Conservation (phyloP, 2,113 vertebrate genomes). For the Bothrops jararaca region DNA sequence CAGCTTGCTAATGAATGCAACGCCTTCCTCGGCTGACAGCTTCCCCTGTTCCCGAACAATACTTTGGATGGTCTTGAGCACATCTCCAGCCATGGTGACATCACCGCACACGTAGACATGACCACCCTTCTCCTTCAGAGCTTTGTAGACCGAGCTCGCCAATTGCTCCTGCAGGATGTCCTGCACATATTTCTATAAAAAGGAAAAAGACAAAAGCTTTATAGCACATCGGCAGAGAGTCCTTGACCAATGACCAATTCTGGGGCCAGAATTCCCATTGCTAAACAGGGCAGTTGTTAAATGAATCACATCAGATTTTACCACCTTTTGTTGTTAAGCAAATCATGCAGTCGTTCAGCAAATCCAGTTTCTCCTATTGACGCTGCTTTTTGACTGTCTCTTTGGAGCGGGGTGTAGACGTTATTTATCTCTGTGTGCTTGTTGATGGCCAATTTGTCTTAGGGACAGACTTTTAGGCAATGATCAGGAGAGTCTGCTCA, state of each 20-base stretch:
- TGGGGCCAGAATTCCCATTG: no score
- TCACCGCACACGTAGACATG: slow-evolving; percentile 97
- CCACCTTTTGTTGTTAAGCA: background rate
- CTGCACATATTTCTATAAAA: slow-evolving; percentile 92
- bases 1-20: slow-evolving; percentile 92
- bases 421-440: background rate
- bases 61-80: slow-evolving; percentile 90
- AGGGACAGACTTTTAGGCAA: background rate
- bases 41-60: slow-evolving; percentile 86
- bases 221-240: background rate
- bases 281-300: background rate
- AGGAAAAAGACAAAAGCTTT: background rate
- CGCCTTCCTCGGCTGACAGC: slow-evolving; percentile 85
- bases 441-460: background rate
- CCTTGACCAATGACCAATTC: no score
- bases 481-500: no score
- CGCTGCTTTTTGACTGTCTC: background rate
- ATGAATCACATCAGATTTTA: background rate
- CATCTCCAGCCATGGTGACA: slow-evolving; percentile 95
- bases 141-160: slow-evolving; percentile 82
- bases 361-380: background rate
- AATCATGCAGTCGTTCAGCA: background rate
- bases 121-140: slow-evolving; percentile 87
- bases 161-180: slow-evolving; percentile 91
- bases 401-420: background rate